Conservation (phyloP, 2,797 vertebrate species). For the Sphaeramia orbicularis region DNA sequence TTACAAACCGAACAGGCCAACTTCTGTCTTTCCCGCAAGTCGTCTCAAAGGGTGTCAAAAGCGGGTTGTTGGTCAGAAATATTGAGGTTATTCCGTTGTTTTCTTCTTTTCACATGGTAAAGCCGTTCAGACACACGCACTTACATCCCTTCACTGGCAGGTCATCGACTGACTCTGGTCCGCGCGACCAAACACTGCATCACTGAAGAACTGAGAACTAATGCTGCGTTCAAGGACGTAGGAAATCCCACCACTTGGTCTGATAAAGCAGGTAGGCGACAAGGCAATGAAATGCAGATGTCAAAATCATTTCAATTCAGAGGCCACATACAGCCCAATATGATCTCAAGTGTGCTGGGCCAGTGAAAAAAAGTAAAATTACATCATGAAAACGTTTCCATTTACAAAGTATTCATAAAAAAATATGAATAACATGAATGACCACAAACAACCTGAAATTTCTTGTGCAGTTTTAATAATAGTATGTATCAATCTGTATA, state of each 20-base stretch:
- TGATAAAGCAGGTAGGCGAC: neutral
- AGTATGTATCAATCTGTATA: too few species aligned
- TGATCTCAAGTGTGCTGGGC: too few species aligned
- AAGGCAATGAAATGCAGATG: too few species aligned
- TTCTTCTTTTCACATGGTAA: conserved; percentile 65
- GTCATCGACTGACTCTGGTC: conserved; percentile 24
- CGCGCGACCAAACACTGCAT: conserved; percentile 30
- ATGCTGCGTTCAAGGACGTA: conserved; percentile 35
- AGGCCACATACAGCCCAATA: too few species aligned
- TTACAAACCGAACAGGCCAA: conserved; percentile 63
- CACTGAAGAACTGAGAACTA: conserved; percentile 27
- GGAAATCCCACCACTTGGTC: neutral
- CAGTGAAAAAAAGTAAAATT: too few species aligned
- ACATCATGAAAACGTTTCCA: too few species aligned
- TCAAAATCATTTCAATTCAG: too few species aligned
- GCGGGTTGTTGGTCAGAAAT: neutral
- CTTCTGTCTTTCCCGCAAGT: conserved; percentile 28
- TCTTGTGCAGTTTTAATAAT: too few species aligned
- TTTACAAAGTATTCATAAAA: too few species aligned
- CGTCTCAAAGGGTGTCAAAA: neutral
- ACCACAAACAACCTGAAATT: too few species aligned
- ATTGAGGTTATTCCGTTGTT: conserved; percentile 23
- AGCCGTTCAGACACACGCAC: conserved; percentile 19
- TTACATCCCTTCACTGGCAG: conserved; percentile 38
- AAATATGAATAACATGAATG: too few species aligned